phyloP scores from a whole-genome alignment of 2,113 vertebrate species.

The Lucifuga dentata region DNA sequence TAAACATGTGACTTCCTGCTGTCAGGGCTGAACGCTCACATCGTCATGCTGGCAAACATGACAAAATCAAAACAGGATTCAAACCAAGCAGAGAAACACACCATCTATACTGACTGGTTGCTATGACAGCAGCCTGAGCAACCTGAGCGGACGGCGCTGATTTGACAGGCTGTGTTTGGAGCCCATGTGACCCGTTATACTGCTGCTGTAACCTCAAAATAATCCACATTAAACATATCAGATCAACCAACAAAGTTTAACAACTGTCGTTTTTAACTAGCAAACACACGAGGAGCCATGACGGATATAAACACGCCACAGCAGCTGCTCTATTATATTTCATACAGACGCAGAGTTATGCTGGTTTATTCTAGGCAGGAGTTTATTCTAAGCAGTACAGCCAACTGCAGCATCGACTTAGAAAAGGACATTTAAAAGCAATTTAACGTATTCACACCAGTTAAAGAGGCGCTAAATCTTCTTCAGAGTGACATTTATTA shows the following conservation, averaged over 20 bases:
- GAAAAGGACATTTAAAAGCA: conserved; percentile 24
- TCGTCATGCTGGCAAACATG: neutral
- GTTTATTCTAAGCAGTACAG: neutral
- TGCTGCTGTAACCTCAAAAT: conserved; percentile 38
- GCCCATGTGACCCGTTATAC: conserved; percentile 54
- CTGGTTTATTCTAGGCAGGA: neutral
- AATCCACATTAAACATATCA: conserved; percentile 57
- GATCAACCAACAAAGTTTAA: conserved; percentile 45
- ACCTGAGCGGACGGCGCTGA: conserved; percentile 59
- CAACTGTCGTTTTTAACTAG: conserved; percentile 38
- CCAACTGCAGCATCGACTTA: neutral
- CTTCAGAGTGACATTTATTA: conserved; percentile 28
- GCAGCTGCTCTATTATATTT: neutral
- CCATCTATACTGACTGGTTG: conserved; percentile 50
- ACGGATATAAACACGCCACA: conserved; percentile 9
- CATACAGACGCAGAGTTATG: neutral
- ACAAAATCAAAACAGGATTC: conserved; percentile 51
- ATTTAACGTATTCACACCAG: conserved; percentile 30
- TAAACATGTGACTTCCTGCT: too few relatives aligned
- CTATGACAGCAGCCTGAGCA: conserved; percentile 60
- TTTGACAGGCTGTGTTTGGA: conserved; percentile 47
- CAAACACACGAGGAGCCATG: conserved; percentile 34
- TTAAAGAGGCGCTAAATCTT: conserved; percentile 34
- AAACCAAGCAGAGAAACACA: conserved; percentile 34
- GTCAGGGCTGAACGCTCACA: neutral